Percentiles rank a stretch among this genome's conserved stretches.
These are phyloP conservation scores for Parnassius smintheus DNA, from an alignment of 2,888 invertebrate genomes.

Conservation along the genomic window DNA sequence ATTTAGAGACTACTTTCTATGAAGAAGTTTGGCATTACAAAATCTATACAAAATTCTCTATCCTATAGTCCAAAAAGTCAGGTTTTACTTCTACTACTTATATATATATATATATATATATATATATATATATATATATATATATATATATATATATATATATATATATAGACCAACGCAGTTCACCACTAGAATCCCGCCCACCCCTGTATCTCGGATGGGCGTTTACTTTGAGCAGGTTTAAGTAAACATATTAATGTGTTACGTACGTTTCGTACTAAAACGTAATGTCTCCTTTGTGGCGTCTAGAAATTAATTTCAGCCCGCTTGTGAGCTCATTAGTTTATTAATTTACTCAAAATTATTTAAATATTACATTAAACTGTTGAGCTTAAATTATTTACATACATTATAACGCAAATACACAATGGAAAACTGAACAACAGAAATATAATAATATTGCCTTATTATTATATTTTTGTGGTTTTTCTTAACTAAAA, in stretches of 20 bases:
- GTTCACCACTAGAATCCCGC: background rate
- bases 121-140: too few species aligned
- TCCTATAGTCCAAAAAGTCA: too few species aligned
- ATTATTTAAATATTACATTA: background rate
- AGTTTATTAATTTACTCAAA: constrained; percentile 5
- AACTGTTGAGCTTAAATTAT: background rate
- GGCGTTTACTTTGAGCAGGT: constrained; percentile 11
- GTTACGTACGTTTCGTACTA: constrained; percentile 5
- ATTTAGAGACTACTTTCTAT: too few species aligned
- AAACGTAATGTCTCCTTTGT: constrained; percentile 11
- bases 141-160: too few species aligned
- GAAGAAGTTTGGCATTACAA: too few species aligned
- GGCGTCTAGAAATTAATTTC: constrained; percentile 18
- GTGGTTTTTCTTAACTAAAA: too few species aligned
- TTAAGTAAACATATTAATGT: constrained; percentile 15
- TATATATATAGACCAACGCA: background rate
- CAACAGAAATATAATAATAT: too few species aligned
- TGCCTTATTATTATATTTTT: too few species aligned
- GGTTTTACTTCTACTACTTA: too few species aligned
- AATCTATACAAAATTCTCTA: too few species aligned
- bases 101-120: too few species aligned
- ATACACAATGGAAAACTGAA: background rate
- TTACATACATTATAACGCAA: too few species aligned
- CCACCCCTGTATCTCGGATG: background rate
- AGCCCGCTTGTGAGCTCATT: background rate